These are phyloP conservation scores for Rousettus madagascariensis DNA, from an alignment of 2,797 vertebrate species.

Conservation along the genomic window DNA sequence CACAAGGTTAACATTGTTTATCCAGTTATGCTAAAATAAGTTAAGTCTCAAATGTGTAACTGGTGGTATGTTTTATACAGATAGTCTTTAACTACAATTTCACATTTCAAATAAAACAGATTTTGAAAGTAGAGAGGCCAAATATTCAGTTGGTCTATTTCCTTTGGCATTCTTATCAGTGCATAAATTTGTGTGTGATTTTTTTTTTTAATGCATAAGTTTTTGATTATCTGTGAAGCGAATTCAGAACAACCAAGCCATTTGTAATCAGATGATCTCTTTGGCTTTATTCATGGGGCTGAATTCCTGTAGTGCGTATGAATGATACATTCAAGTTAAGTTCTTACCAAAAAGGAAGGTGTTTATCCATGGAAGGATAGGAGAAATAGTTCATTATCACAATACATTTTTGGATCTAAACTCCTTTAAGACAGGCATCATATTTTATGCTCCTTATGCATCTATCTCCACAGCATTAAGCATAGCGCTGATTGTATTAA, in stretches of 20 bases:
- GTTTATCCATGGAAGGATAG: neutral
- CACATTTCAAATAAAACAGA: neutral
- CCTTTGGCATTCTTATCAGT: neutral
- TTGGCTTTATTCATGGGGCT: neutral
- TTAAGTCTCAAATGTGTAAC: neutral
- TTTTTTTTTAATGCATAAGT: neutral
- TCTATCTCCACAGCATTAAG: neutral
- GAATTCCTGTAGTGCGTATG: neutral
- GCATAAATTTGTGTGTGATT: neutral
- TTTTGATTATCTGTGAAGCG: slow-evolving; percentile 26
- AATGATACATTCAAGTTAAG: neutral
- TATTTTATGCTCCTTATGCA: neutral
- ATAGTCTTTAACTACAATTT: neutral
- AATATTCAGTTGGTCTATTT: neutral
- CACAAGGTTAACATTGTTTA: neutral
- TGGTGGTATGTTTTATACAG: neutral
- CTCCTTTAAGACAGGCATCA: neutral
- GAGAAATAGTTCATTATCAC: neutral
- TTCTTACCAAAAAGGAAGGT: neutral
- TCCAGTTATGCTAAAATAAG: neutral
- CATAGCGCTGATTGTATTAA: neutral
- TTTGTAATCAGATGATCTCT: neutral
- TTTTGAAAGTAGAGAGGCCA: neutral
- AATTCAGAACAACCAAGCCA: neutral
- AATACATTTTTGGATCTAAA: neutral